Evolutionary conservation across 2,113 vertebrate genomes (phyloP), one percentile per base, ranked within the genome.

Genomic region (Acanthochromis polyacanthus): DNA sequence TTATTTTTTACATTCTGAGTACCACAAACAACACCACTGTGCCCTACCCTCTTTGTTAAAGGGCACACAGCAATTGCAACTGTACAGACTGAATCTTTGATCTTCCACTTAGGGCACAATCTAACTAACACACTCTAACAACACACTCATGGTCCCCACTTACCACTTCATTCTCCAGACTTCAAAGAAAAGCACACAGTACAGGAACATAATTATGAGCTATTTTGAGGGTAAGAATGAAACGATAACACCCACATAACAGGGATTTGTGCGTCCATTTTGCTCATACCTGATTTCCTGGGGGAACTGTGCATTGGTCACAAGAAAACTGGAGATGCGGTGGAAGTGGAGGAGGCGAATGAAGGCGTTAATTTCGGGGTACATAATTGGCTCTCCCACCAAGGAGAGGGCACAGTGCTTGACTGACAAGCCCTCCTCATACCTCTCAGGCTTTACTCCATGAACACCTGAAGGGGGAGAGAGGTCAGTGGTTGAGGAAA

Each of bases 311-410:
- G 97, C 98, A 0, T 99, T 99, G 68, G 98, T 99, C 64, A 99
- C 98, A 48, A 99, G 93, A 88, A 99, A 99, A 66, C 95, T 98
- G 53, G 97, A 99, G 93, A 99, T 97, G 57, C 75, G 69, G 0
- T 74, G 88, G 16, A 90, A 88, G 78, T 99, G 98, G 25, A 99
- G 96, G 4, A 99, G 95, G 75, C 89, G 94, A 45, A 99, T 74
- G 1, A 99, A 96, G 5, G 66, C 40, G 78, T 99, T 99, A 93
- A 99, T 99, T 85, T 98, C 93, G 0, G 96, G 97, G 89, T 99
- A 99, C 97, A 99, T 98, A 86, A 98, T 99, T 2, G 98, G 97
- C 70, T 99, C 97, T 1, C 97, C 98, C 80, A 99, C 98, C 71
- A 99, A 93, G 1, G 98, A 99, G 36, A 99, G 90, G 0, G 98